phyloP scores from a whole-genome alignment of 2,888 invertebrate species.

The Machimus rusticus region DNA sequence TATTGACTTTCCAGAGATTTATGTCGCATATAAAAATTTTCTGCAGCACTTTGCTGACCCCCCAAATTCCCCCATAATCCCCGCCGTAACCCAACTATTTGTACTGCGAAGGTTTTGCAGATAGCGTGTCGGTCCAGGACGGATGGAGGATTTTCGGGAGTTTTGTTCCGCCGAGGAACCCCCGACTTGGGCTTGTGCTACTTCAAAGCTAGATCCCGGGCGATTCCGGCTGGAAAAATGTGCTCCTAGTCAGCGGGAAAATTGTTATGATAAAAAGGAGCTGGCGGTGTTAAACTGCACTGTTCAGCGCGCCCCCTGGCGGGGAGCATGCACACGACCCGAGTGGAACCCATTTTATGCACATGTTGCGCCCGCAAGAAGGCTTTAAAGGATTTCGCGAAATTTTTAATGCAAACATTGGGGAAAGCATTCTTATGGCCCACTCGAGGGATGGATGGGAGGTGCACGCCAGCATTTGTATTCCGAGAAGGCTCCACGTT shows the following conservation, averaged over 20 bases:
- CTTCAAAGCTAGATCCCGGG: conserved; percentile 7
- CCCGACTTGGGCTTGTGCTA: background rate
- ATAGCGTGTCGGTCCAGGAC: conserved; percentile 9
- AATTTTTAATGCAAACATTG: conserved; percentile 25
- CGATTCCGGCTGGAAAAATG: conserved; percentile 17
- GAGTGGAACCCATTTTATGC: conserved; percentile 22
- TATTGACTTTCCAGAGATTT: conserved; percentile 42
- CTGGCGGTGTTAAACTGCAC: conserved; percentile 23
- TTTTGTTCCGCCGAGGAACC: background rate
- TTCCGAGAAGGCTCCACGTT: background rate
- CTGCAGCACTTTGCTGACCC: conserved; percentile 40
- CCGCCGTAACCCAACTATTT: conserved; percentile 2
- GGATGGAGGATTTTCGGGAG: background rate
- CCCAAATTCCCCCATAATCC: conserved; percentile 20
- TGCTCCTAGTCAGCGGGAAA: conserved; percentile 15
- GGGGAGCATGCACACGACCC: background rate
- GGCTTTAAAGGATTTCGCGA: background rate
- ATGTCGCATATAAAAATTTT: conserved; percentile 41
- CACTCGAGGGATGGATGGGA: background rate
- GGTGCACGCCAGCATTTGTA: background rate
- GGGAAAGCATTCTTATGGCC: background rate
- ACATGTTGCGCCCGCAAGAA: conserved; percentile 8
- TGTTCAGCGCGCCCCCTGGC: background rate
- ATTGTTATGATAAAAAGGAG: conserved; percentile 17
- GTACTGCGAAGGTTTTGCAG: conserved; percentile 14